A percentile compares a stretch with the other conserved stretches of the same genome.
Evolutionary conservation across 2,888 invertebrate genomes (phyloP).

Genomic region (Euclidia mi): DNA sequence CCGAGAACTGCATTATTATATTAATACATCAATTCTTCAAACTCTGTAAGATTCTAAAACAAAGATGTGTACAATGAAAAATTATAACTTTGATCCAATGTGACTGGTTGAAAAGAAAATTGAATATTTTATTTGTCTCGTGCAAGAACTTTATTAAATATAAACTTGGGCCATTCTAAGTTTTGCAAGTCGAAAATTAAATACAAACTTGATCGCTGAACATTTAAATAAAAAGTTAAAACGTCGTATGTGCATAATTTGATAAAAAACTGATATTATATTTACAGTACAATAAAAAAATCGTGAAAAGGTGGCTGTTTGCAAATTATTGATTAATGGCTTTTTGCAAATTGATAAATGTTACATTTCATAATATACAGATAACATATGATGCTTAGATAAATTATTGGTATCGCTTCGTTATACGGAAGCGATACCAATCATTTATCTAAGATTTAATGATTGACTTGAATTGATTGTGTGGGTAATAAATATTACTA

Average conservation of each 20-base stretch:
- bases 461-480: no score
- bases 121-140: conserved; percentile 38
- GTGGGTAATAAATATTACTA: no score
- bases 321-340: no score
- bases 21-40: neutral
- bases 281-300: no score
- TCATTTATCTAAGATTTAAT: no score
- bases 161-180: conserved; percentile 33
- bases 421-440: no score
- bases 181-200: conserved; percentile 43
- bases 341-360: no score
- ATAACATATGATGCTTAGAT: no score
- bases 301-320: no score
- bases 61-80: conserved; percentile 19
- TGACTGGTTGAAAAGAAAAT: conserved; percentile 28
- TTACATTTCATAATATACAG: no score
- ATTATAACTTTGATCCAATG: conserved; percentile 22
- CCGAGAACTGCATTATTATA: neutral
- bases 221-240: conserved; percentile 22
- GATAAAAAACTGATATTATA: neutral
- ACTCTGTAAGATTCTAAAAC: neutral
- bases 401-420: no score
- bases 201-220: conserved; percentile 39
- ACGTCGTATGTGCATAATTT: conserved; percentile 15
- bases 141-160: conserved; percentile 36